Percentiles rank a stretch among this genome's conserved stretches.
These are phyloP conservation scores for Sigmodon hispidus DNA, from an alignment of 2,113 vertebrate species.

Conservation along the genomic window DNA sequence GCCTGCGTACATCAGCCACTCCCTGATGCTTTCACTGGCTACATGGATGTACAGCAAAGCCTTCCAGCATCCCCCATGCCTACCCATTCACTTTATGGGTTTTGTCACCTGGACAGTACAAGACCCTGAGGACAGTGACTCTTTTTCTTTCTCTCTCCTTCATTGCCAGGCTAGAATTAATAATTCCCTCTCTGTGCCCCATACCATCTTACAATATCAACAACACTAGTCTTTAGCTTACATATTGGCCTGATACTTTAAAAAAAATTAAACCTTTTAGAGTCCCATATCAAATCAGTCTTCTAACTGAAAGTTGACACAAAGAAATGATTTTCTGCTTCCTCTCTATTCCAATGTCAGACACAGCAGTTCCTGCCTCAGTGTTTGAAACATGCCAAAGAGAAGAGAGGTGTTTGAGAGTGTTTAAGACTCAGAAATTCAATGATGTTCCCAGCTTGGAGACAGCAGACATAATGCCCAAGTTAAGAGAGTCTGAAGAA, in stretches of 20 bases:
- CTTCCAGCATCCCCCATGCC: not conserved
- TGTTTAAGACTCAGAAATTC: conserved; percentile 14
- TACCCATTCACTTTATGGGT: not conserved
- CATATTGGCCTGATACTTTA: not conserved
- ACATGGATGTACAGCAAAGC: not conserved
- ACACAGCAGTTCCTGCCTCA: not conserved
- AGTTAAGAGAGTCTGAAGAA: not conserved
- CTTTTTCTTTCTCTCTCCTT: not conserved
- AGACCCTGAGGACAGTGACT: not conserved
- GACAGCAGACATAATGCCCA: not conserved
- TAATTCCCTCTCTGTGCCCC: not conserved
- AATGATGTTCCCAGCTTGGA: not conserved
- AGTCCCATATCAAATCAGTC: not conserved
- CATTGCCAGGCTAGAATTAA: conserved; percentile 34
- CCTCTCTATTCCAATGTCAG: not conserved
- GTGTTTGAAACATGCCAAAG: not conserved
- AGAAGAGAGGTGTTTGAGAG: not conserved
- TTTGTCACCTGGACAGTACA: not conserved
- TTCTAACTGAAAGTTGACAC: not conserved
- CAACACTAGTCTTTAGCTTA: not conserved
- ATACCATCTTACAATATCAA: not conserved
- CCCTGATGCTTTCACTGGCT: not conserved
- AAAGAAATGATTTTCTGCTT: not conserved
- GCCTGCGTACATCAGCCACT: not conserved
- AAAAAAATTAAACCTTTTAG: not conserved